Conservation (phyloP, 2,888 invertebrate species). For the Frankliniella fusca region DNA sequence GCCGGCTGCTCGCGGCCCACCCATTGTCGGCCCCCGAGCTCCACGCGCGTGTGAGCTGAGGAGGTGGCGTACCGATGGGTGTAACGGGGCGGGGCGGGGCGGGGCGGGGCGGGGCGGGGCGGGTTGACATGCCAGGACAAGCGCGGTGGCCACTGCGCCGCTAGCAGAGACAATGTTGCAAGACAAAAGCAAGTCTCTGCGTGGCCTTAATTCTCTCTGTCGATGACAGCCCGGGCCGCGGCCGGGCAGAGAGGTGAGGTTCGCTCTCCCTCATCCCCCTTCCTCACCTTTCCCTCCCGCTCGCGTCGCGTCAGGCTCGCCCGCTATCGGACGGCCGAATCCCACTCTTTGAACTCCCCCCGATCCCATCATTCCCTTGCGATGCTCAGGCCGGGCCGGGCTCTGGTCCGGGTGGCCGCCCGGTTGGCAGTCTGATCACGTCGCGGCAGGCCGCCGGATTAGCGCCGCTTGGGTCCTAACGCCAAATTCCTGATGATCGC, state of each 20-base stretch:
- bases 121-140: no score
- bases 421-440: not conserved
- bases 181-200: not conserved
- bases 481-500: constrained; percentile 20
- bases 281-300: no score
- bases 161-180: not conserved
- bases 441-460: not conserved
- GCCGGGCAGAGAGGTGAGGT: not conserved
- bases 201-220: not conserved
- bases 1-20: no score
- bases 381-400: no score
- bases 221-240: not conserved
- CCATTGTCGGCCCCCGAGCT: no score
- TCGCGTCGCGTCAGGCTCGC: not conserved
- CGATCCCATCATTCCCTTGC: not conserved
- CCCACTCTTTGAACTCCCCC: not conserved
- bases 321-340: not conserved
- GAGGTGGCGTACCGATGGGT: no score
- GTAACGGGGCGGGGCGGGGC: no score
- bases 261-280: not conserved
- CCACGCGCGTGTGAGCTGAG: no score
- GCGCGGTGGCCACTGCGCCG: not conserved
- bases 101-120: no score
- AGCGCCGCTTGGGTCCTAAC: not conserved
- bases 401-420: not conserved